phyloP scores from a whole-genome alignment of 1,140 invertebrate genomes.

The Heliconius hermathena region DNA sequence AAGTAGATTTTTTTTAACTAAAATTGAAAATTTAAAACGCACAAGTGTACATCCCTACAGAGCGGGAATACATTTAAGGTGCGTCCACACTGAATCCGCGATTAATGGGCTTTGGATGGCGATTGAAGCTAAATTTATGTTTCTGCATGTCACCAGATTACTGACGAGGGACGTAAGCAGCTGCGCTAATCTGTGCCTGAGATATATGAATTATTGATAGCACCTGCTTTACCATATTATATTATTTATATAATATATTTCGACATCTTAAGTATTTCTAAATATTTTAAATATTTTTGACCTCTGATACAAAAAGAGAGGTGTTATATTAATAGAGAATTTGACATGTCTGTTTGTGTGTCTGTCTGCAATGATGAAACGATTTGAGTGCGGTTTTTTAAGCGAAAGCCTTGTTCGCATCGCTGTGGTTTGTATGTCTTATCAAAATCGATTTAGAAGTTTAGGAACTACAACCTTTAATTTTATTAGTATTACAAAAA shows the following conservation, averaged over 20 bases:
- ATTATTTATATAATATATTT: neutral
- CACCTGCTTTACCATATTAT: constrained; percentile 38
- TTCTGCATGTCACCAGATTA: constrained; percentile 69
- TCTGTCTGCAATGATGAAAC: no score
- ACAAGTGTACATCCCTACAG: constrained; percentile 51
- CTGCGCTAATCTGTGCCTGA: constrained; percentile 59
- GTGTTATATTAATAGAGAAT: no score
- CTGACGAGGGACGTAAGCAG: constrained; percentile 59
- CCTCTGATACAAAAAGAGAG: no score
- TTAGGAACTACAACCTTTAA: no score
- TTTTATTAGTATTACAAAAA: no score
- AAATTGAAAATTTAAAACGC: neutral
- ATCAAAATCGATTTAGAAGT: no score
- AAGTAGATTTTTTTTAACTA: neutral
- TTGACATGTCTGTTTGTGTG: no score
- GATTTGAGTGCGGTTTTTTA: no score
- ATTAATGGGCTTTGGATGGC: constrained; percentile 71
- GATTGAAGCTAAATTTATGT: constrained; percentile 79
- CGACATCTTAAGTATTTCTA: neutral
- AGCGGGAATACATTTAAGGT: constrained; percentile 69
- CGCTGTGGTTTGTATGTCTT: no score
- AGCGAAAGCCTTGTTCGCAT: no score
- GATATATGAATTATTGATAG: constrained; percentile 39
- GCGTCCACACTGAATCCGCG: constrained; percentile 73
- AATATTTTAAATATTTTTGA: neutral